Conservation (phyloP, 2,797 vertebrate genomes). For the Sebastes oblongus region DNA sequence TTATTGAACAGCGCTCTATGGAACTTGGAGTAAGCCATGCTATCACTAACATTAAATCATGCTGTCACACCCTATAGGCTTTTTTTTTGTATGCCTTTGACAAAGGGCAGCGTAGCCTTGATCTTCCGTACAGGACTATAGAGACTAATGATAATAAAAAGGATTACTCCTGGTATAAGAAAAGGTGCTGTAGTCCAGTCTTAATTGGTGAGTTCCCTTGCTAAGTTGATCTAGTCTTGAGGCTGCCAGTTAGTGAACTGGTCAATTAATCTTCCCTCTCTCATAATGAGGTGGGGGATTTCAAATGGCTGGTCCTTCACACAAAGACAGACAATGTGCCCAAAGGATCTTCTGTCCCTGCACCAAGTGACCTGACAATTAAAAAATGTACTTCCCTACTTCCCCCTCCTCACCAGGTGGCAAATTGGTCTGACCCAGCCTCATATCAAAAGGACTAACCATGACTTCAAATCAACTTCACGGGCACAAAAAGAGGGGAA, state of each 20-base stretch:
- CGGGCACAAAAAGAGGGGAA: conserved; percentile 59
- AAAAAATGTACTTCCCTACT: conserved; percentile 79
- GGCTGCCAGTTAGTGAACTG: conserved; percentile 93
- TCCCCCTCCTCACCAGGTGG: conserved; percentile 85
- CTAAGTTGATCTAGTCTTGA: conserved; percentile 95
- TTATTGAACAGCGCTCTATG: conserved; percentile 9
- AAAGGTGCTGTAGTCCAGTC: conserved; percentile 82
- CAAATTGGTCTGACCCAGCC: conserved; percentile 86
- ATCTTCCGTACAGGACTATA: conserved; percentile 68
- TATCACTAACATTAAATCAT: conserved; percentile 52
- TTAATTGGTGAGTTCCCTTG: conserved; percentile 91
- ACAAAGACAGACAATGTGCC: conserved; percentile 89
- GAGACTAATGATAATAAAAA: conserved; percentile 79
- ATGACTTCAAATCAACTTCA: conserved; percentile 83
- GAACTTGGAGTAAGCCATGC: conserved; percentile 31
- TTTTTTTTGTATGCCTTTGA: conserved; percentile 60
- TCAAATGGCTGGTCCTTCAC: conserved; percentile 88
- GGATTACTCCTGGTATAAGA: conserved; percentile 73
- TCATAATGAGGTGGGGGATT: conserved; percentile 98
- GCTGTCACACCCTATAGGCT: conserved; percentile 54
- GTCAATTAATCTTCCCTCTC: conserved; percentile 97
- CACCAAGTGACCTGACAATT: conserved; percentile 85
- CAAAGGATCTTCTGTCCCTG: conserved; percentile 84
- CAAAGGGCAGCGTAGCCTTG: conserved; percentile 70
- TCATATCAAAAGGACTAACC: conserved; percentile 84